phyloP scores from a whole-genome alignment of 1,140 invertebrate species.

The Mercenaria mercenaria region DNA sequence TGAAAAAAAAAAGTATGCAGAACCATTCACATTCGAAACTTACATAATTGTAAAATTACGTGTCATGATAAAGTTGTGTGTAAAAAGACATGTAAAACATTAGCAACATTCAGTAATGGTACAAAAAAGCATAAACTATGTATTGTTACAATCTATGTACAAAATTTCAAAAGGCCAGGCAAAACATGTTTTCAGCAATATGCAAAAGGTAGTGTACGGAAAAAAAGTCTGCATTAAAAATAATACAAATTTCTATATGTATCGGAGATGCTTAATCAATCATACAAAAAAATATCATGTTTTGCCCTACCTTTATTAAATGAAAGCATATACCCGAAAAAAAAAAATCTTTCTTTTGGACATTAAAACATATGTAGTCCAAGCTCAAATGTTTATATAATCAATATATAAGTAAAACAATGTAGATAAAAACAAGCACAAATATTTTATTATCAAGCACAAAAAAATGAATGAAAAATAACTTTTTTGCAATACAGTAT shows the following conservation, averaged over 20 bases:
- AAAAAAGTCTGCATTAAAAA: too few relatives aligned
- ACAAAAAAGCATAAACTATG: background rate
- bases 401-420: constrained; percentile 16
- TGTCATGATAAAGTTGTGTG: background rate
- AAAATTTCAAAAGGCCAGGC: background rate
- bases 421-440: background rate
- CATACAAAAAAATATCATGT: too few relatives aligned
- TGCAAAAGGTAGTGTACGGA: too few relatives aligned
- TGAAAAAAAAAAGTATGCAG: too few relatives aligned
- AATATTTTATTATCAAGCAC: background rate
- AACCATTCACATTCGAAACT: background rate
- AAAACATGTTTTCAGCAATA: background rate
- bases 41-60: background rate
- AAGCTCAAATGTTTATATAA: background rate
- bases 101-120: background rate
- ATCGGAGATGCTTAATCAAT: too few relatives aligned
- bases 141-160: background rate
- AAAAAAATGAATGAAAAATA: too few relatives aligned
- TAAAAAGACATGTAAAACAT: constrained; percentile 1
- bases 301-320: background rate
- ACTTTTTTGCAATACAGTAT: too few relatives aligned
- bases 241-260: too few relatives aligned
- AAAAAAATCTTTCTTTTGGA: background rate
- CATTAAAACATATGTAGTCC: constrained; percentile 32
- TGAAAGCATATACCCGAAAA: background rate